Percentiles rank a stretch among this genome's conserved stretches.
phyloP scores from a whole-genome alignment of 2,797 vertebrate genomes.

The Pipistrellus kuhlii region DNA sequence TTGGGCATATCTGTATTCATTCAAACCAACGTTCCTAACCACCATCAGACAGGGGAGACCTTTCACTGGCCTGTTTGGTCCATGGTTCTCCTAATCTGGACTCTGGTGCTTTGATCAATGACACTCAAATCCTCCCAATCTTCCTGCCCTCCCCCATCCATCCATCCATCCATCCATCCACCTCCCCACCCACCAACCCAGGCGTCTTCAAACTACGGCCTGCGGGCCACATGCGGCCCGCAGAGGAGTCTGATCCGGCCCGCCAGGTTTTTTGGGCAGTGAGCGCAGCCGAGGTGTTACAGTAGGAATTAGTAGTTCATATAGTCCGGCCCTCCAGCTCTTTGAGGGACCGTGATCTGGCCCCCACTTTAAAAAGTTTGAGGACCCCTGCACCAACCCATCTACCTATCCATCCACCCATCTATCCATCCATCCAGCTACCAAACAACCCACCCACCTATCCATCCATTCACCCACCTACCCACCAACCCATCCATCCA shows the following conservation, averaged over 20 bases:
- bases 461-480: not conserved
- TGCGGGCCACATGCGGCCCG: no score
- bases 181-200: no score
- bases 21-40: not conserved
- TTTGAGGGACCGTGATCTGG: no score
- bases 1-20: not conserved
- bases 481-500: not conserved
- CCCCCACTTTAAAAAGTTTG: no score
- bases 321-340: no score
- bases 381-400: no score
- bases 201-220: no score
- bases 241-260: no score
- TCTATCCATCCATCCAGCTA: not conserved
- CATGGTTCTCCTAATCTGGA: not conserved
- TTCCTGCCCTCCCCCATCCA: not conserved
- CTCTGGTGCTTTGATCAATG: accelerated
- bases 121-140: not conserved
- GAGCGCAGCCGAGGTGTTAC: no score
- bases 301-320: no score
- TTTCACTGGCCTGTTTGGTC: not conserved
- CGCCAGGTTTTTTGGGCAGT: no score
- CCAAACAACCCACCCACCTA: no score
- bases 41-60: accelerated
- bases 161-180: not conserved
- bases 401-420: not conserved